These are phyloP conservation scores for Eulemur macaco DNA, from an alignment of 2,113 vertebrate genomes.

Conservation along the genomic window DNA sequence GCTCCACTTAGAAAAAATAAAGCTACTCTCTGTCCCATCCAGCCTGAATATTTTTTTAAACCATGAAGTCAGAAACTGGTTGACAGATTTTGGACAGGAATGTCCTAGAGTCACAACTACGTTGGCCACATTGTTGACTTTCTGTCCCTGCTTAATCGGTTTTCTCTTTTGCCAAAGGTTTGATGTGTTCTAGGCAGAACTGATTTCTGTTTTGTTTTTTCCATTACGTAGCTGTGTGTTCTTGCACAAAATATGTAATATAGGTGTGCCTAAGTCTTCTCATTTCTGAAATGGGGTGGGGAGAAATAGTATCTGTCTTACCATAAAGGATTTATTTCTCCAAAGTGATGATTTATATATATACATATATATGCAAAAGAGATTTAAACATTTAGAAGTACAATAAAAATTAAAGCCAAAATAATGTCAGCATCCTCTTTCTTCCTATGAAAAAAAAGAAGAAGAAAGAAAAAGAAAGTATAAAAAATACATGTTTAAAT, in stretches of 20 bases:
- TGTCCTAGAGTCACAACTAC: not conserved
- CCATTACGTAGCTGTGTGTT: not conserved
- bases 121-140: not conserved
- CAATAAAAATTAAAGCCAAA: not conserved
- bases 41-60: not conserved
- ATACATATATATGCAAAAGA: not conserved
- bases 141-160: slow-evolving; percentile 10
- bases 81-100: not conserved
- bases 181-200: not conserved
- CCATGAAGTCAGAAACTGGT: slow-evolving; percentile 10
- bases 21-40: not conserved
- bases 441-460: too few species aligned
- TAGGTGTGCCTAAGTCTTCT: not conserved
- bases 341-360: not conserved
- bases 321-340: not conserved
- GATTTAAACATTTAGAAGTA: not conserved
- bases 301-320: not conserved
- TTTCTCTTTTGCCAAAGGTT: slow-evolving; percentile 46
- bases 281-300: not conserved
- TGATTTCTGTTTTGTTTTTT: slow-evolving; percentile 7
- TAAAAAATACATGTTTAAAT: not conserved
- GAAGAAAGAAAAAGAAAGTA: not conserved
- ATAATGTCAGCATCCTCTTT: too few species aligned
- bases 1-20: not conserved
- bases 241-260: not conserved